A percentile compares a stretch with the other conserved stretches of the same genome.
Evolutionary conservation across 2,888 invertebrate genomes (phyloP).

Genomic region (Oegoconia quadripuncta): DNA sequence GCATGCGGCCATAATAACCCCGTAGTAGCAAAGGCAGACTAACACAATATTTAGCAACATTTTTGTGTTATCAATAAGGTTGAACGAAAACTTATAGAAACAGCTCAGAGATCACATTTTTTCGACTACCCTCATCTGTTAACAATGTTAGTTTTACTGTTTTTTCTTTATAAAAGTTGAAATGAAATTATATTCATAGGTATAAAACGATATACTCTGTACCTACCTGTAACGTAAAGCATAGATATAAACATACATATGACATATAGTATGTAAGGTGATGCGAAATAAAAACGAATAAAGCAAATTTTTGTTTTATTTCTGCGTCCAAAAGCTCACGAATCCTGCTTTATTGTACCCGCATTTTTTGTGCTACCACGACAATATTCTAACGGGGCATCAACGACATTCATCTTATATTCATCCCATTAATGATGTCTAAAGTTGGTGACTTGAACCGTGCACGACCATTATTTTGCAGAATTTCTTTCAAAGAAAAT

Average conservation of each 20-base stretch:
- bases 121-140: slow-evolving; percentile 1
- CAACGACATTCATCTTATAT: too few relatives aligned
- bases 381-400: too few relatives aligned
- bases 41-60: not conserved
- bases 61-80: not conserved
- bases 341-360: too few relatives aligned
- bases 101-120: not conserved
- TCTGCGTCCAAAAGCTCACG: slow-evolving; percentile 12
- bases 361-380: too few relatives aligned
- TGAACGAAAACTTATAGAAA: not conserved
- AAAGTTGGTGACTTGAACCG: too few relatives aligned
- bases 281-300: slow-evolving; percentile 55
- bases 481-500: too few relatives aligned
- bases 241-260: slow-evolving; percentile 51
- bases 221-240: slow-evolving; percentile 56
- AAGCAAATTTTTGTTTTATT: slow-evolving; percentile 47
- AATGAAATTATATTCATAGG: slow-evolving; percentile 33
- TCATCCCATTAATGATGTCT: too few relatives aligned
- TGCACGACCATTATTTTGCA: too few relatives aligned
- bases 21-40: too few relatives aligned
- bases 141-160: slow-evolving; percentile 15
- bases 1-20: too few relatives aligned
- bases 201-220: slow-evolving; percentile 55
- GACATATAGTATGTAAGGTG: slow-evolving; percentile 47
- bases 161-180: slow-evolving; percentile 14